A percentile compares a stretch with the other conserved stretches of the same genome.
phyloP scores from a whole-genome alignment of 64 coral and sea anemone genomes.

The Actinia tenebrosa region DNA sequence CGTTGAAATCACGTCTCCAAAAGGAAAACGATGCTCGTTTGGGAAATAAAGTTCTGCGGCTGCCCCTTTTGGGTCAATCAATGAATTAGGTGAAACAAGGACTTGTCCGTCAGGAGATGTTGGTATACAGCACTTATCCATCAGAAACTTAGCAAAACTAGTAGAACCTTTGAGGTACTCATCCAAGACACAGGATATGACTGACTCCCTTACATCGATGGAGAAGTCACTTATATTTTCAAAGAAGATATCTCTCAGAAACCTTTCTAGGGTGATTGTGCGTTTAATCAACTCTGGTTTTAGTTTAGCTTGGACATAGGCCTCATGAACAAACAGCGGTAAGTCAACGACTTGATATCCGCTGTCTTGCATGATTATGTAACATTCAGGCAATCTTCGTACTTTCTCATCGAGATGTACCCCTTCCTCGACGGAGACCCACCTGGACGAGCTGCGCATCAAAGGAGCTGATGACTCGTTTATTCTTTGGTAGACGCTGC shows the following conservation, averaged over 20 bases:
- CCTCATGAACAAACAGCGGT: constrained; percentile 43
- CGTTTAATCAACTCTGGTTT: constrained; percentile 31
- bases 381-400: constrained; percentile 39
- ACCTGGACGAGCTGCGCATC: constrained; percentile 56
- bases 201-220: constrained; percentile 43
- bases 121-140: constrained; percentile 61
- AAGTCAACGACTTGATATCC: constrained; percentile 71
- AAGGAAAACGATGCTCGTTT: constrained; percentile 82
- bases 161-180: constrained; percentile 48
- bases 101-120: constrained; percentile 52
- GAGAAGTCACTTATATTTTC: constrained; percentile 48
- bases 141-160: constrained; percentile 35
- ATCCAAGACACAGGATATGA: constrained; percentile 76
- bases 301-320: constrained; percentile 47
- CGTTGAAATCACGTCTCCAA: constrained; percentile 47
- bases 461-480: constrained; percentile 36
- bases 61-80: constrained; percentile 77
- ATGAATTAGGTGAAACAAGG: constrained; percentile 39
- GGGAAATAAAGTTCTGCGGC: constrained; percentile 59
- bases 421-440: constrained; percentile 51
- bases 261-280: constrained; percentile 73
- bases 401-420: constrained; percentile 73
- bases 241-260: constrained; percentile 74
- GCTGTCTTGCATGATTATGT: constrained; percentile 47
- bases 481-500: constrained; percentile 62